A percentile compares a stretch with the other conserved stretches of the same genome.
phyloP scores from a whole-genome alignment of 2,888 invertebrate genomes.

The Dorcus hopei region DNA sequence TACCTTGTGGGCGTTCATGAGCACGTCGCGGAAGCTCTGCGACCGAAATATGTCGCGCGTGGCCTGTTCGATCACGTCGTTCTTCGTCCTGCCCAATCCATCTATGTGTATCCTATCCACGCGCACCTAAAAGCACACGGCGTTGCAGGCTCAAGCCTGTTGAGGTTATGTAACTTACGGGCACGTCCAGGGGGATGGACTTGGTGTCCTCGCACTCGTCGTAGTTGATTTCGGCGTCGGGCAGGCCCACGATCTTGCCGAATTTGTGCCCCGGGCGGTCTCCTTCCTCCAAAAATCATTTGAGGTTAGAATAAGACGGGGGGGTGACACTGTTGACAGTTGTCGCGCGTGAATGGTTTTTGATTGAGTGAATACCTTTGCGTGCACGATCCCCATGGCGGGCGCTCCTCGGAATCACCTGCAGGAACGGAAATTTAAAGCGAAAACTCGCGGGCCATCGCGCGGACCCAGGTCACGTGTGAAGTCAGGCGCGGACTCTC shows the following conservation, averaged over 20 bases:
- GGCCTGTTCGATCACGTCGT: conserved; percentile 79
- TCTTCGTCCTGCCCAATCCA: conserved; percentile 81
- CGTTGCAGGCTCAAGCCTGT: no score
- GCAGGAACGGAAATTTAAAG: conserved; percentile 13
- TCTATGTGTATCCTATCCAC: conserved; percentile 85
- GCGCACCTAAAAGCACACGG: conserved; percentile 60
- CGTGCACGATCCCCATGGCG: conserved; percentile 49
- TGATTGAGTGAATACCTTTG: conserved; percentile 43
- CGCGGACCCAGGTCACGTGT: neutral
- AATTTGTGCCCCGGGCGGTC: conserved; percentile 17
- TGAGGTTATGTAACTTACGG: conserved; percentile 42
- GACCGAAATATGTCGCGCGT: conserved; percentile 81
- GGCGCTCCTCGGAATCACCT: conserved; percentile 1
- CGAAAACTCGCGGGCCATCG: conserved; percentile 11
- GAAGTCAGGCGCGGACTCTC: neutral
- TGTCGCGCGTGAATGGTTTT: conserved; percentile 1
- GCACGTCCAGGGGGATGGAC: conserved; percentile 54
- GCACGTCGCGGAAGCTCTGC: conserved; percentile 81
- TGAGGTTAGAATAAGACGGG: conserved; percentile 31
- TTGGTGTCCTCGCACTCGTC: conserved; percentile 38
- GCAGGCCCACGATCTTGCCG: conserved; percentile 16
- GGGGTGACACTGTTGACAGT: conserved; percentile 2
- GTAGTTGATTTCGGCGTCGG: conserved; percentile 28
- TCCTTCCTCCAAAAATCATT: conserved; percentile 21
- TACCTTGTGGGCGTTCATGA: conserved; percentile 65